phyloP scores from a whole-genome alignment of 2,113 vertebrate species.

The Zeus faber region DNA sequence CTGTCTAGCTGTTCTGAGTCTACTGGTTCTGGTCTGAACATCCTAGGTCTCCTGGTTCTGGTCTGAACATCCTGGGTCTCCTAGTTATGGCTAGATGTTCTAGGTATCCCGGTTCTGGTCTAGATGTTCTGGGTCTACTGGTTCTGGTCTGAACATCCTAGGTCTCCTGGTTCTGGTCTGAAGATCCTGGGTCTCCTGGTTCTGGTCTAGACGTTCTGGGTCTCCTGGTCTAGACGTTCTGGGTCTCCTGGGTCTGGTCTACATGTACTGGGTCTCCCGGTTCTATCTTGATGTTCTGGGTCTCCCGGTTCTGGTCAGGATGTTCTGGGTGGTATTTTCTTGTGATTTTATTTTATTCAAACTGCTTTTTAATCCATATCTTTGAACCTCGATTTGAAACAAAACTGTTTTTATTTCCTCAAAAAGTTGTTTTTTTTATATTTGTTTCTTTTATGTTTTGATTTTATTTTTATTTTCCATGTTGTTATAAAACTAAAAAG shows the following conservation, averaged over 20 bases:
- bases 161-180: neutral
- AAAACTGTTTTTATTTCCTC: too few relatives aligned
- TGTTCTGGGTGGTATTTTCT: conserved; percentile 31
- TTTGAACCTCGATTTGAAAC: conserved; percentile 49
- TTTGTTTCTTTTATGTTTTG: conserved; percentile 34
- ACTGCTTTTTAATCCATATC: conserved; percentile 56
- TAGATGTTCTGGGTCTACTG: neutral
- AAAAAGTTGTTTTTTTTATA: neutral
- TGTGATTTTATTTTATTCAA: conserved; percentile 61
- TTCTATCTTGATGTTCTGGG: neutral
- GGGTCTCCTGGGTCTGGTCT: too few relatives aligned
- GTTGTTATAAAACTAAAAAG: conserved; percentile 75
- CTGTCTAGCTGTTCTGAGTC: too few relatives aligned
- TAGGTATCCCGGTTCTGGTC: too few relatives aligned
- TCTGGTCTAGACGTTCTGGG: neutral
- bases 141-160: neutral
- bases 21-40: too few relatives aligned
- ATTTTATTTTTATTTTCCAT: conserved; percentile 40
- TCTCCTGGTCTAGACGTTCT: conserved; percentile 1
- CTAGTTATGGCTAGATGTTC: neutral
- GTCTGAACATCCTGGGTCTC: too few relatives aligned
- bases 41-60: too few relatives aligned
- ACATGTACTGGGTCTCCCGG: conserved; percentile 25
- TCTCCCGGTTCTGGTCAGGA: conserved; percentile 11
- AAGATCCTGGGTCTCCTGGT: too few relatives aligned